Evolutionary conservation across 2,888 invertebrate species (phyloP).

Genomic region (Campoplex nolae): DNA sequence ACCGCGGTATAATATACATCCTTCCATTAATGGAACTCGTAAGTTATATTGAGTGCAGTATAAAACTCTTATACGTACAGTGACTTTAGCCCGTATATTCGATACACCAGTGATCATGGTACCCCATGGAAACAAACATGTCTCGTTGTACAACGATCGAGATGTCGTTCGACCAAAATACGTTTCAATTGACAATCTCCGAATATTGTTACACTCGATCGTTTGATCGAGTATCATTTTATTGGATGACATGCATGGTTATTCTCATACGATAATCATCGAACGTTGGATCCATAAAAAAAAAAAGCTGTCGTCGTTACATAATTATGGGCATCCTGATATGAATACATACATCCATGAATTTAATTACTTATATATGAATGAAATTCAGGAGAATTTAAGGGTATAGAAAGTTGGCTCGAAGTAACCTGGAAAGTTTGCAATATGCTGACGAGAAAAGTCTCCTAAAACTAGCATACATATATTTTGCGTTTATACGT

Average conservation of each 20-base stretch:
- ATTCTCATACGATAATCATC: neutral
- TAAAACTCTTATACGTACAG: conserved; percentile 26
- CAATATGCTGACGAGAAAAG: conserved; percentile 24
- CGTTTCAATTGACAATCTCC: neutral
- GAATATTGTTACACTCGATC: neutral
- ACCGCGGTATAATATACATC: conserved; percentile 24
- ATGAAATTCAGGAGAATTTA: conserved; percentile 40
- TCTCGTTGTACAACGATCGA: conserved; percentile 25
- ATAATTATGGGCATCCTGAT: neutral
- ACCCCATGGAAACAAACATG: conserved; percentile 1
- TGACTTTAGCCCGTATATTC: conserved; percentile 1
- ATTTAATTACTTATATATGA: conserved; percentile 45
- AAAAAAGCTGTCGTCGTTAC: neutral
- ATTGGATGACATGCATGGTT: neutral
- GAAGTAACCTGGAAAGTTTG: conserved; percentile 40
- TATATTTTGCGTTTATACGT: conserved; percentile 22
- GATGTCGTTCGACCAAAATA: neutral
- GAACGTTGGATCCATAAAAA: neutral
- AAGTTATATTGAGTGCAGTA: conserved; percentile 15
- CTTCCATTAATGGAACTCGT: conserved; percentile 57
- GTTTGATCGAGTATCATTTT: neutral
- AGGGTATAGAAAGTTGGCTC: conserved; percentile 7
- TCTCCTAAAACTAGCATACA: conserved; percentile 28
- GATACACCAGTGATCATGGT: neutral
- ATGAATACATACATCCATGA: neutral